These are phyloP conservation scores for rabbit (Oryctolagus cuniculus) DNA, from an alignment of 2,113 vertebrate species.

Conservation along the genomic window DNA sequence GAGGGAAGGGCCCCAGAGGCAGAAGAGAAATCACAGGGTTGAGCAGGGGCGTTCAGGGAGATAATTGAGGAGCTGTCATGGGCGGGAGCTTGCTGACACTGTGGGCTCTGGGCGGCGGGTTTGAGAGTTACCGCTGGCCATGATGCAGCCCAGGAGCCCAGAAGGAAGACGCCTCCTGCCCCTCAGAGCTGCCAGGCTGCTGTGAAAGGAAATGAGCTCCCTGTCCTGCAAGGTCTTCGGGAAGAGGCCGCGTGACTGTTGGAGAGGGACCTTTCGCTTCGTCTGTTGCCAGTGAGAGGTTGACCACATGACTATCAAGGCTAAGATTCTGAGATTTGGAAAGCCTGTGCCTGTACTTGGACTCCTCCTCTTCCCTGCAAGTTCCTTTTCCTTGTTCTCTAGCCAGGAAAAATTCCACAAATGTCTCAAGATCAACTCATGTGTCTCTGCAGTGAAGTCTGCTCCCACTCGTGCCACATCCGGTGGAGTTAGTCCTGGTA, in stretches of 20 bases:
- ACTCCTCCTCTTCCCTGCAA: background rate
- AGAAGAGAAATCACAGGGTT: background rate
- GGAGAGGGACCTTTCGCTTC: background rate
- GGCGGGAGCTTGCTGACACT: accelerated
- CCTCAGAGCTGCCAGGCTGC: background rate
- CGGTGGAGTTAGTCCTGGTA: background rate
- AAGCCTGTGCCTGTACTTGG: background rate
- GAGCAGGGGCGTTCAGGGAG: background rate
- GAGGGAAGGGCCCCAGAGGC: background rate
- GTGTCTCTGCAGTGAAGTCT: background rate
- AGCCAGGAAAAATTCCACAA: background rate
- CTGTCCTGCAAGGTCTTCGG: background rate
- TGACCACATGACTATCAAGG: background rate
- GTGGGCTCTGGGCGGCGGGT: background rate
- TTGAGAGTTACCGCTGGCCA: no score
- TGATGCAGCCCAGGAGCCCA: no score
- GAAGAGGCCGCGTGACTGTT: background rate
- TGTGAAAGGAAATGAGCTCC: accelerated
- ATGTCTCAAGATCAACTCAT: background rate
- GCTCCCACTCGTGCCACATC: background rate
- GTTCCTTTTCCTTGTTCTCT: background rate
- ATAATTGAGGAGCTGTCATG: accelerated
- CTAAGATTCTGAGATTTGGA: background rate
- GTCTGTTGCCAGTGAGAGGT: background rate
- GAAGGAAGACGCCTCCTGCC: background rate